Evolutionary conservation across 2,888 invertebrate species (phyloP), one percentile per base, ranked within the genome.

Genomic region (Hemistola chrysoprasaria): DNA sequence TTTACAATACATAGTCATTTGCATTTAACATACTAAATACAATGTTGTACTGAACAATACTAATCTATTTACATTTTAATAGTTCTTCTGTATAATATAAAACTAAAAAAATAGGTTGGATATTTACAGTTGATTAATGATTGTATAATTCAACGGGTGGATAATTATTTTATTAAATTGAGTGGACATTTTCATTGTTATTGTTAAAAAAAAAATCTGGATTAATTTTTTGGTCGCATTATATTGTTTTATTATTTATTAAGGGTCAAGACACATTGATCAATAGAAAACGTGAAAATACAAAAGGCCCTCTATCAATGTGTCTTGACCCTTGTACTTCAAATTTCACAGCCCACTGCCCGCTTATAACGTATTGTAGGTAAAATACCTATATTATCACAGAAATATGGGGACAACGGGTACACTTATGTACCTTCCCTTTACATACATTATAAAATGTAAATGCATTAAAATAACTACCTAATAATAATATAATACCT

Each of bases 321-420:
- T 16, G 16, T 4, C 3, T 4, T 16, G 2, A 16, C 3, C 27
- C 8, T 8, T 22, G 22, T 8, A 10, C 26, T 22, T 8, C 27
- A 9, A 8, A 10, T 29, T 33, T 39, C 44, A 40, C 44, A 44
- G 41, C 40, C 41, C 35, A 8, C 40, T 25, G 28, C 34, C 35
- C 22, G 23, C n/a, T 11, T 26, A 16, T 1, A 20, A 22, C 22
- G 10, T 11, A 20, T 8, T 31, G 23, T 25, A 33, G 32, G 32
- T 42, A 44, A 37, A 34, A 28, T n/a, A 3, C 16, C 16, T 16
- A 16, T 16, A 21, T 30, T 44, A 44, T 44, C 43, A 44, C 43
- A 44, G 43, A 26, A 31, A 26, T 16, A 4, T 16, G 16, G 16
- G 16, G 16, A 16, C 16, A 16, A 16, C 16, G 16, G 16, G 33